Evolutionary conservation across 2,888 invertebrate species (phyloP).

Genomic region (Falcaria lacertinaria): DNA sequence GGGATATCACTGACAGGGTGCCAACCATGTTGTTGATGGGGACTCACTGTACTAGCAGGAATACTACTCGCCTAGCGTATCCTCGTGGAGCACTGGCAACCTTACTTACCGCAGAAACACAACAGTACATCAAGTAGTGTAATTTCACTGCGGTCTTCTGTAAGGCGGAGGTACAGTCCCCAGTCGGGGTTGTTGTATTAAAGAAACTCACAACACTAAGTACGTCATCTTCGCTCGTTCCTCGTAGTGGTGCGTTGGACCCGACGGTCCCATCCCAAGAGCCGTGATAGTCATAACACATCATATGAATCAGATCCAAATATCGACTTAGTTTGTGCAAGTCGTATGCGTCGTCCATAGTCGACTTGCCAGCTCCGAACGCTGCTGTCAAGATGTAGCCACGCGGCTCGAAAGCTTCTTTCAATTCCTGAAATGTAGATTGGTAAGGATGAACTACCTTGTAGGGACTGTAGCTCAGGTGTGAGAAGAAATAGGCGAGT

Average conservation of each 20-base stretch:
- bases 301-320: slow-evolving; percentile 87
- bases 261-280: slow-evolving; percentile 88
- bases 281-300: slow-evolving; percentile 95
- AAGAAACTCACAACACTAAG: slow-evolving; percentile 85
- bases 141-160: too few species aligned
- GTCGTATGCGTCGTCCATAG: slow-evolving; percentile 89
- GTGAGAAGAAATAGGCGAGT: too few species aligned
- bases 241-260: slow-evolving; percentile 87
- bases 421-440: slow-evolving; percentile 80
- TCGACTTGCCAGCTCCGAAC: slow-evolving; percentile 87
- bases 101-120: too few species aligned
- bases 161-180: too few species aligned
- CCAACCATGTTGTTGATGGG: too few species aligned
- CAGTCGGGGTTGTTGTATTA: too few species aligned
- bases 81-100: too few species aligned
- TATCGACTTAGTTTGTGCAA: slow-evolving; percentile 83
- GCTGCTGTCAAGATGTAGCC: slow-evolving; percentile 89
- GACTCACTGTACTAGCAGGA: too few species aligned
- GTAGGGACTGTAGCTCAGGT: too few species aligned
- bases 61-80: too few species aligned
- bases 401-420: slow-evolving; percentile 83
- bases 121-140: too few species aligned
- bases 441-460: not conserved
- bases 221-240: slow-evolving; percentile 67
- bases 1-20: too few species aligned